Base-by-base conservation (phyloP, 2,113 vertebrate species). In the Delphinapterus leucas region DNA sequence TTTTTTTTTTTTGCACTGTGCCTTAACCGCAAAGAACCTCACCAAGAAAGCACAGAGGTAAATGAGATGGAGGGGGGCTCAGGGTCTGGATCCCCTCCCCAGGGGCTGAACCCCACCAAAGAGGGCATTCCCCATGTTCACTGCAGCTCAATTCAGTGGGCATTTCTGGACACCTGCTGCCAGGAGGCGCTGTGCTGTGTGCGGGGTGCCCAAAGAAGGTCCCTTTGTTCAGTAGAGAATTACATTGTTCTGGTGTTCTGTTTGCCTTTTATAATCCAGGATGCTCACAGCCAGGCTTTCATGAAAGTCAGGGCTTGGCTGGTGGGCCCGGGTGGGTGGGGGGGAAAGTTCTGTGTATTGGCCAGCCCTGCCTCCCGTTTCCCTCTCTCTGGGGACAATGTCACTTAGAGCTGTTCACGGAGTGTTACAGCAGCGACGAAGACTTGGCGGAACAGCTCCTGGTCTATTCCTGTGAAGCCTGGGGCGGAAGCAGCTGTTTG, bases 401-500 rank as follows among this genome's bases (percentile, higher is more conserved):
- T 38, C 70, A 0, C n/a, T 88, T 76, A 90, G 99, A 99, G 94
- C 98, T 99, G 68, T 99, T 99, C 98, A 99, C 98, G 0, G 99
- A 99, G 98, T 99, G 99, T 91, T 99, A 99, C 97, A 99, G 98
- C 97, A 99, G 82, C 0, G 99, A 99, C 0, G 98, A 99, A 31
- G 99, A 99, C 0, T 97, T 99, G 10, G 99, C 99, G 0, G 99
- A 99, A 97, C 99, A 99, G 97, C 98, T 99, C 97, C 98, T 99
- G 94, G 99, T 99, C 23, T 99, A 99, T 0, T 98, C 98, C 63
- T 99, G 99, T 3, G 98, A 99, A 11, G 99, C 98, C 47, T 99
- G 99, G 99, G 99, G 99, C 1, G 98, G 96, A 11, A 99, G 99
- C 76, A 99, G 99, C 28, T 99, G 99, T 20, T 98, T 99, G 95